These are phyloP conservation scores for Poecile atricapillus DNA, from an alignment of 2,113 vertebrate species.

Conservation along the genomic window DNA sequence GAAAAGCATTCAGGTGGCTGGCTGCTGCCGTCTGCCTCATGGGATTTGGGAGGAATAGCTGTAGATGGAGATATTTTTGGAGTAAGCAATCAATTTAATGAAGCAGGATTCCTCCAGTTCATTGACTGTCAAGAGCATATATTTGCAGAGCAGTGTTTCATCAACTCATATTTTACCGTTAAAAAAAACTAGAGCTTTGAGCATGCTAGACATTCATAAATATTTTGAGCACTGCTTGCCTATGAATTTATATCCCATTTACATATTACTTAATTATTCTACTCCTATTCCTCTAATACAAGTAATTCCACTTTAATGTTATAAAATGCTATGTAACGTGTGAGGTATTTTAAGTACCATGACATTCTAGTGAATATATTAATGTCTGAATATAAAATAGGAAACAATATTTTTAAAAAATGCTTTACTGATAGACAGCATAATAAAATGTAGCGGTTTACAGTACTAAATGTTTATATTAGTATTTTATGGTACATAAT, in stretches of 20 bases:
- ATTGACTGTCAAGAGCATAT: neutral
- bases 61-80: neutral
- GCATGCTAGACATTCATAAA: neutral
- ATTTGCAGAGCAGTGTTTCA: conserved; percentile 2
- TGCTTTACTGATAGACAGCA: neutral
- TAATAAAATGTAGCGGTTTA: neutral
- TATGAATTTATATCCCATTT: neutral
- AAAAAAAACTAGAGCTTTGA: neutral
- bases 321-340: neutral
- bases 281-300: neutral
- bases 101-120: conserved; percentile 1
- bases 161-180: neutral
- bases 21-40: fast-evolving
- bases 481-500: neutral
- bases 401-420: neutral
- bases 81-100: conserved; percentile 7
- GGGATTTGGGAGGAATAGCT: neutral
- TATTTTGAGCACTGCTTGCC: neutral
- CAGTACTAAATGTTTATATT: neutral
- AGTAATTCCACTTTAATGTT: neutral
- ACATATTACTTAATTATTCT: neutral
- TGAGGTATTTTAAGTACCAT: neutral
- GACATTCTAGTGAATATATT: neutral
- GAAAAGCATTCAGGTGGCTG: neutral
- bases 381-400: neutral